phyloP scores from a whole-genome alignment of 2,797 vertebrate species.

The Poecile montanus region DNA sequence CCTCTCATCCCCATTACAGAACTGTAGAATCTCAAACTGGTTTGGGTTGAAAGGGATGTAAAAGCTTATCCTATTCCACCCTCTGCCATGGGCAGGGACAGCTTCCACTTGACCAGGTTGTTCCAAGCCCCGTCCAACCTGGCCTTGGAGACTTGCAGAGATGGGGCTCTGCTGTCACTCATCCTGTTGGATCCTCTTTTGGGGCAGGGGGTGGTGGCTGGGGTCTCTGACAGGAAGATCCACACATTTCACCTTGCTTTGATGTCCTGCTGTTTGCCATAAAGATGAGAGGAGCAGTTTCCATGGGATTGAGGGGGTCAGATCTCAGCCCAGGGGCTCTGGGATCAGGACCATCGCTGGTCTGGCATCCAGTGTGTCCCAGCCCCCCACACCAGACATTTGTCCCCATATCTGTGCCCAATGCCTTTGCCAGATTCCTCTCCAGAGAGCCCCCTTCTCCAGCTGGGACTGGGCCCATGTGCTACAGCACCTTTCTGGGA shows the following conservation, averaged over 20 bases:
- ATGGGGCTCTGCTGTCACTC: not conserved
- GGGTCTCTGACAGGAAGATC: not conserved
- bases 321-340: not conserved
- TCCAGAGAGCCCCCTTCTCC: not conserved
- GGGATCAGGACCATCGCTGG: not conserved
- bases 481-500: not conserved
- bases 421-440: not conserved
- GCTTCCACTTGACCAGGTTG: not conserved
- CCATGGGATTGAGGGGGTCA: fast-evolving
- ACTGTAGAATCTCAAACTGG: not conserved
- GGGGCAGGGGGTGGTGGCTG: not conserved
- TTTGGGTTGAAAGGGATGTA: not conserved
- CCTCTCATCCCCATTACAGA: not conserved
- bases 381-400: not conserved
- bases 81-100: not conserved
- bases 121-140: not conserved
- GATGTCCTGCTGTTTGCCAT: not conserved
- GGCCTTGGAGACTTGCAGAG: not conserved
- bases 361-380: not conserved
- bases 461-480: not conserved
- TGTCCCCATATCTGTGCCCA: not conserved
- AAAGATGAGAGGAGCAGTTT: not conserved
- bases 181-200: not conserved
- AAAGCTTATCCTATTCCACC: not conserved
- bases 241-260: fast-evolving